These are phyloP conservation scores for Orthosia gothica DNA, from an alignment of 2,888 invertebrate genomes.

Conservation along the genomic window DNA sequence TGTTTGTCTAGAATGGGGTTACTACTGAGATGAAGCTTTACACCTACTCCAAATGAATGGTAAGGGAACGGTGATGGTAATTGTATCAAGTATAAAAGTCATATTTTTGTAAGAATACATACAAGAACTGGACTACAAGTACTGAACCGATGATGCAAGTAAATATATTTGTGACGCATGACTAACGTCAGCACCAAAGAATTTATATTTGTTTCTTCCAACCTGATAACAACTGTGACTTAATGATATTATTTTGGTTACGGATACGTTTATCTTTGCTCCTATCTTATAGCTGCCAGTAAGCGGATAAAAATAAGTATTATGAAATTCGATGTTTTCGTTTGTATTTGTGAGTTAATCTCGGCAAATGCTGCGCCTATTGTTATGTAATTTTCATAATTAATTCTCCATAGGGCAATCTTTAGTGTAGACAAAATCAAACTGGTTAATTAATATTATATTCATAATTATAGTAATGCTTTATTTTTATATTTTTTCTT, in stretches of 20 bases:
- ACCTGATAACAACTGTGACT: background rate
- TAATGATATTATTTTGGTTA: slow-evolving; percentile 7
- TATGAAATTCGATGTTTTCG: background rate
- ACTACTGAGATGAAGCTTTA: no score
- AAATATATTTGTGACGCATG: slow-evolving; percentile 3
- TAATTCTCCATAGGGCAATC: no score
- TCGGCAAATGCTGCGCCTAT: background rate
- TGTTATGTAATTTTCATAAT: background rate
- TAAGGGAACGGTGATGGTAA: no score
- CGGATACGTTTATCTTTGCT: slow-evolving; percentile 1
- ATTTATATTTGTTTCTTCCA: background rate
- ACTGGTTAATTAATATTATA: no score
- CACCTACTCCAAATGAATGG: no score
- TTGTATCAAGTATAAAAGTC: no score
- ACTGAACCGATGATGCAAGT: background rate
- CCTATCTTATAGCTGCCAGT: slow-evolving; percentile 1
- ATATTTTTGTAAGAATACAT: no score
- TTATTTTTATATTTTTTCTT: no score
- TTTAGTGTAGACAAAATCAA: no score
- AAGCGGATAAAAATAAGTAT: slow-evolving; percentile 6
- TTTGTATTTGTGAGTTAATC: slow-evolving; percentile 4
- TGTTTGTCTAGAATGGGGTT: no score
- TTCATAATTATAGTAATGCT: no score
- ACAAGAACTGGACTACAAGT: background rate
- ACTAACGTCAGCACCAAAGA: background rate